Base-by-base conservation (phyloP, 2,797 vertebrate genomes). In the Champsocephalus gunnari region DNA sequence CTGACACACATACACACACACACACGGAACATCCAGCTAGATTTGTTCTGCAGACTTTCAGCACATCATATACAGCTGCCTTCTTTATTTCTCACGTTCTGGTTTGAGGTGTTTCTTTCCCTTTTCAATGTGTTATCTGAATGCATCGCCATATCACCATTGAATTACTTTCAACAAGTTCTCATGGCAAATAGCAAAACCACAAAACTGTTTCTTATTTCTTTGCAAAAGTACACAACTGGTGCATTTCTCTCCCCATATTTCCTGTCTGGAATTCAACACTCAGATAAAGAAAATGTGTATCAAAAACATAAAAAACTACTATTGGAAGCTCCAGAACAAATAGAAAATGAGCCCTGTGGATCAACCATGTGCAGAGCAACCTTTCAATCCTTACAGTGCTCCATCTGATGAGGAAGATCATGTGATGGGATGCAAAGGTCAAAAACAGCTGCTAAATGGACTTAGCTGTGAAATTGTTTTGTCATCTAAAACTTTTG, bases 11-110 rank as follows among this genome's bases (percentile, higher is more conserved):
- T 3, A 24, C 24, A 24, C 24, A 24, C 24, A 24, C 43, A 56
- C 61, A 45, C 7, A 51, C 32, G 45, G 28, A 64, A 38, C 41
- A 1, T 53, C 38, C 13, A 14, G 43, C 44, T 16, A 38, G 54
- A 28, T 75, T 66, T 24, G 10, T 75, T 73, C 54, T 9, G 9
- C 12, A 65, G 59, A 47, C 28, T 64, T 41, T 76, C 54, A 53
- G 24, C 8, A 8, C 16, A 47, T 28, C 47, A 9, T 50, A n/a
- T 73, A 64, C 50, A 56, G 43, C 28, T 61, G 41, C 21, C n/a
- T 64, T 38, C 34, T 58, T 3, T 68, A 32, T 47, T 59, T 65
- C 43, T 74, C n/a, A 28, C 1, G 2, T 56, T 3, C 45, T 16
- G 28, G 34, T 55, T 43, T 32, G 3, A 19, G 17, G 21, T n/a